Evolutionary conservation across 1,140 invertebrate species (phyloP).

Genomic region (Lepidostoma basale): DNA sequence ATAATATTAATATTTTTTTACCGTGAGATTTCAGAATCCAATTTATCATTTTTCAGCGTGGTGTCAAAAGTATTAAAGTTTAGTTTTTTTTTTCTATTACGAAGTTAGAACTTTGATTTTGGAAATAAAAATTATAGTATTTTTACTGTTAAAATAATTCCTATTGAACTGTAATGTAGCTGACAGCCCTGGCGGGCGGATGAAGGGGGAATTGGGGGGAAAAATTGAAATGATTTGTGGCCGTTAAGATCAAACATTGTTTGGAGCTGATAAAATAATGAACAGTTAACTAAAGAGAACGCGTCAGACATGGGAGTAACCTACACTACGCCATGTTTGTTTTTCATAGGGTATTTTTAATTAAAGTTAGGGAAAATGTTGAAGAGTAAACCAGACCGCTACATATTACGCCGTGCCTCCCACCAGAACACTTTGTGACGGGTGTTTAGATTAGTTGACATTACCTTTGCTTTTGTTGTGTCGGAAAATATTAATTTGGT

Average conservation of each 20-base stretch:
- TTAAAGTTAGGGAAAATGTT: slow-evolving; percentile 2
- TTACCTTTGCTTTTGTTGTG: not conserved
- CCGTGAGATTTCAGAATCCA: too few species aligned
- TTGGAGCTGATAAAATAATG: slow-evolving; percentile 46
- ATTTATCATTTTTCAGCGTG: too few species aligned
- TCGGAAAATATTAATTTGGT: not conserved
- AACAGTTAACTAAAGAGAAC: slow-evolving; percentile 44
- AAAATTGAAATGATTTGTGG: slow-evolving; percentile 48
- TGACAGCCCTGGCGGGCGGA: slow-evolving; percentile 30
- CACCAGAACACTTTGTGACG: not conserved
- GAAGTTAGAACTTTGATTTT: too few species aligned
- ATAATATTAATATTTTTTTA: too few species aligned
- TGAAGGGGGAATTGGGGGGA: slow-evolving; percentile 34
- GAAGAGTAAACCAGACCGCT: not conserved
- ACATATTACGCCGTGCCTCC: not conserved
- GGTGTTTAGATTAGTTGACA: slow-evolving; percentile 3
- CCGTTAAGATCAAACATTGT: slow-evolving; percentile 47
- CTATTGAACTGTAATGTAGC: too few species aligned
- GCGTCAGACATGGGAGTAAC: slow-evolving; percentile 28
- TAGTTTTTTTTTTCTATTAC: too few species aligned
- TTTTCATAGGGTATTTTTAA: slow-evolving; percentile 17
- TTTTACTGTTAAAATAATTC: too few species aligned
- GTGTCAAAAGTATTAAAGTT: too few species aligned
- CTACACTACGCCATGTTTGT: slow-evolving; percentile 5
- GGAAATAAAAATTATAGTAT: too few species aligned